These are phyloP conservation scores for Lymantria monacha DNA, from an alignment of 2,888 invertebrate species.

Conservation along the genomic window DNA sequence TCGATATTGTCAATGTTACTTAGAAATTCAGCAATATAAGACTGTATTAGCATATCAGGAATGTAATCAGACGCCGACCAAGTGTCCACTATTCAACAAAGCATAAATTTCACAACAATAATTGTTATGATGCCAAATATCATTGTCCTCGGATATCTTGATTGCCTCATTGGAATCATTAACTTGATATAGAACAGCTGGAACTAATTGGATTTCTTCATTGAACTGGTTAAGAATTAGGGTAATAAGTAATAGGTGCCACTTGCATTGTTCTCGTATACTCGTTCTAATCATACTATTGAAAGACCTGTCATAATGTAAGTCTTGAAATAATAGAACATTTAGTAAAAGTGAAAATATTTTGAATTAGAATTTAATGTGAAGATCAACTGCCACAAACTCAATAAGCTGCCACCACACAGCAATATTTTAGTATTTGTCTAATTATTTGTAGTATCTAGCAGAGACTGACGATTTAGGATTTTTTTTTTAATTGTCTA, in stretches of 20 bases:
- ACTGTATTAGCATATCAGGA: slow-evolving; percentile 33
- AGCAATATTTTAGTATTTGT: too few species aligned
- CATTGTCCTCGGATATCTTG: slow-evolving; percentile 26
- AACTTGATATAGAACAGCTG: slow-evolving; percentile 24
- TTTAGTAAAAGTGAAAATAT: neutral
- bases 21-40: slow-evolving; percentile 15
- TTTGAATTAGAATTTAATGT: neutral
- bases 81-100: slow-evolving; percentile 50
- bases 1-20: slow-evolving; percentile 1
- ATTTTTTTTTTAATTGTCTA: too few species aligned
- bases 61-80: slow-evolving; percentile 37
- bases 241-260: slow-evolving; percentile 14
- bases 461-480: too few species aligned
- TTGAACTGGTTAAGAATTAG: slow-evolving; percentile 11
- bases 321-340: neutral
- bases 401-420: too few species aligned
- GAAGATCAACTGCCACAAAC: too few species aligned
- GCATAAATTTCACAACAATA: slow-evolving; percentile 37
- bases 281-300: slow-evolving; percentile 20
- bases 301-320: neutral
- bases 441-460: too few species aligned
- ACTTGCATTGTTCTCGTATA: slow-evolving; percentile 12
- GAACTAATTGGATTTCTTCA: slow-evolving; percentile 24
- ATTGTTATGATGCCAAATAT: slow-evolving; percentile 20
- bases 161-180: slow-evolving; percentile 27